Evolutionary conservation across 2,888 invertebrate genomes (phyloP).

Genomic region (Zeuzera pyrina): DNA sequence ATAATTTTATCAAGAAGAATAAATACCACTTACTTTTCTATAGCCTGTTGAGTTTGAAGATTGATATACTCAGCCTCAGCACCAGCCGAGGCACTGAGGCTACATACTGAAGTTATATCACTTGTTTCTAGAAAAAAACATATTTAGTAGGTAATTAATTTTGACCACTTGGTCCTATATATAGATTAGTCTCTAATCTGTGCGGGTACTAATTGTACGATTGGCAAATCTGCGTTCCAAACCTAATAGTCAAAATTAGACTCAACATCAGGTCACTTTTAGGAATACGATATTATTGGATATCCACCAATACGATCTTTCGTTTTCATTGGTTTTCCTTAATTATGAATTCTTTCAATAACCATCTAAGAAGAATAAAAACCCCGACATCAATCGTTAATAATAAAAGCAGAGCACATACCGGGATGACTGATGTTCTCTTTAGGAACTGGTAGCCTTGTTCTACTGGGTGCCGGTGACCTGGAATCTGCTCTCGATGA

Average conservation of each 20-base stretch:
- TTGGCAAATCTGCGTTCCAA: neutral
- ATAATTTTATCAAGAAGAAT: neutral
- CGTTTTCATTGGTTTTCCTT: no score
- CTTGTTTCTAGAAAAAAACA: slow-evolving; percentile 76
- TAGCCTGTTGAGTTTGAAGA: slow-evolving; percentile 34
- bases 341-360: no score
- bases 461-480: slow-evolving; percentile 46
- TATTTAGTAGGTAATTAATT: no score
- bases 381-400: neutral
- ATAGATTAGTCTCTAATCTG: no score
- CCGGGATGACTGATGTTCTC: slow-evolving; percentile 74
- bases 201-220: no score
- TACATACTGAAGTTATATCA: slow-evolving; percentile 81
- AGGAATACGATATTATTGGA: no score
- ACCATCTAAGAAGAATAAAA: neutral
- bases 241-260: neutral
- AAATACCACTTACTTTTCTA: slow-evolving; percentile 11
- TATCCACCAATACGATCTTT: neutral
- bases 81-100: slow-evolving; percentile 77
- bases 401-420: slow-evolving; percentile 16
- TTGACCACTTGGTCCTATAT: no score
- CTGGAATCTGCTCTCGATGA: slow-evolving; percentile 48
- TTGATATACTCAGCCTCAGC: slow-evolving; percentile 66
- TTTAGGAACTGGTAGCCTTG: slow-evolving; percentile 61
- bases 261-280: no score